Conservation (phyloP, 53 echinoderm and acorn worm genomes). For the Arbacia lixula region DNA sequence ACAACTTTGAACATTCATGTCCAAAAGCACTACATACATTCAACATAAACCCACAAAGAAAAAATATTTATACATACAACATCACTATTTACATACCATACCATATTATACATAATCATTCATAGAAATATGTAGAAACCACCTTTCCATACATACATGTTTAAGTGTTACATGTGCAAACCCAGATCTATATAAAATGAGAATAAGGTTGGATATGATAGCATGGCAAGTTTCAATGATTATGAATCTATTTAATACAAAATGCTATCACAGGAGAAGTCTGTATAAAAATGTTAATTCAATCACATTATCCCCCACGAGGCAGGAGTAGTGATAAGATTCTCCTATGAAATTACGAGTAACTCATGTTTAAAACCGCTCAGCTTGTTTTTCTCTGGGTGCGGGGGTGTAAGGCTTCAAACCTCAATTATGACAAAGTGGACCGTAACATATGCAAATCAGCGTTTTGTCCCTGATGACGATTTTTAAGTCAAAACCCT, state of each 20-base stretch:
- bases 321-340: no score
- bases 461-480: no score
- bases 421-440: no score
- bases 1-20: constrained; percentile 27
- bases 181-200: background rate
- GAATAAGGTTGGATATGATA: background rate
- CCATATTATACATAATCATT: constrained; percentile 8
- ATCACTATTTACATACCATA: constrained; percentile 45
- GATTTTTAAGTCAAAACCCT: no score
- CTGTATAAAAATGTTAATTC: background rate
- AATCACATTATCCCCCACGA: no score
- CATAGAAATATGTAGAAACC: constrained; percentile 51
- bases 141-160: constrained; percentile 21
- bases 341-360: no score
- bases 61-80: background rate
- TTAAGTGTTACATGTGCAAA: constrained; percentile 6
- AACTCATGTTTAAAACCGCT: no score
- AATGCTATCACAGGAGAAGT: background rate
- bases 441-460: no score
- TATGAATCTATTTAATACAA: no score
- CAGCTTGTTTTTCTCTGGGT: no score
- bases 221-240: constrained; percentile 34
- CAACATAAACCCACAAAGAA: constrained; percentile 8
- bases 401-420: no score
- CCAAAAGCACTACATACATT: constrained; percentile 36